Percentiles rank a stretch among this genome's conserved stretches.
These are phyloP conservation scores for Balanococcus diminutus DNA, from an alignment of 2,888 invertebrate genomes.

Conservation along the genomic window DNA sequence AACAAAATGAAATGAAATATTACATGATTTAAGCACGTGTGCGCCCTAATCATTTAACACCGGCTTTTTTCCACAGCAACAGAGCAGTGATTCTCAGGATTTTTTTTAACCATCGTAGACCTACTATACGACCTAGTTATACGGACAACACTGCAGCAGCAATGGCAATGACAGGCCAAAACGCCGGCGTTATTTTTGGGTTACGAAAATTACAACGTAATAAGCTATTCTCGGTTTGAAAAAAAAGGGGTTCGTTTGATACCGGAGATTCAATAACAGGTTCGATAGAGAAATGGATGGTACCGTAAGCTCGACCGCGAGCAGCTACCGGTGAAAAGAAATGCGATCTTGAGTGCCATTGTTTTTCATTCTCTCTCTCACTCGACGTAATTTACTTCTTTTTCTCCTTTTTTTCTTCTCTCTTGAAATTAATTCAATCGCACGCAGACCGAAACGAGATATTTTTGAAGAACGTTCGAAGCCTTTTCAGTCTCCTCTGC, in stretches of 20 bases:
- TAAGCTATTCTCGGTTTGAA: not conserved
- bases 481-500: not conserved
- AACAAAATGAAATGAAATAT: slow-evolving; percentile 5
- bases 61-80: not conserved
- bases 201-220: not conserved
- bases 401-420: no score
- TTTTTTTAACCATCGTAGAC: not conserved
- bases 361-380: not conserved
- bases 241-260: not conserved
- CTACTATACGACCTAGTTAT: not conserved
- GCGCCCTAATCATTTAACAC: slow-evolving; percentile 28
- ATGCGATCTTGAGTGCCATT: not conserved
- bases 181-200: not conserved
- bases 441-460: not conserved
- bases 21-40: slow-evolving; percentile 31
- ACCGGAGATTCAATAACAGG: not conserved
- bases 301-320: not conserved
- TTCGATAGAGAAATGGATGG: not conserved
- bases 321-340: not conserved
- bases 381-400: not conserved
- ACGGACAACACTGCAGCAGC: not conserved
- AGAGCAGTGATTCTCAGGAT: not conserved
- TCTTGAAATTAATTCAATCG: not conserved
- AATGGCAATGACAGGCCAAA: not conserved
- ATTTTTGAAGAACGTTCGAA: no score